Conservation (phyloP, 1,140 invertebrate species). For the Lycorma delicatula region DNA sequence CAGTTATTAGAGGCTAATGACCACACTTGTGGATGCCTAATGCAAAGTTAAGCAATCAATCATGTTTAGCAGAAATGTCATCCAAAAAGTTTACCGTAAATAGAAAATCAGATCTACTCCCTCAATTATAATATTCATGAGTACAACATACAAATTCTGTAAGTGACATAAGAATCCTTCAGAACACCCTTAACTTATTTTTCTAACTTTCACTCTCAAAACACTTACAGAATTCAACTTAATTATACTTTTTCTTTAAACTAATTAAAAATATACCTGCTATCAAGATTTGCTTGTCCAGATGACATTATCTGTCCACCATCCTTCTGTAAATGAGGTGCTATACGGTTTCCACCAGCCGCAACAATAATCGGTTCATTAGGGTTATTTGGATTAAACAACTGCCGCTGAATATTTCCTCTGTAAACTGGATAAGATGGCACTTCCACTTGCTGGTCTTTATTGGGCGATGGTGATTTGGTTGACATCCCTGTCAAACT, state of each 20-base stretch:
- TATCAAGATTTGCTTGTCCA: background rate
- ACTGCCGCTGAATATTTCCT: slow-evolving; percentile 39
- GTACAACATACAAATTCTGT: too few relatives aligned
- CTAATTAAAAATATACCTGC: slow-evolving; percentile 32
- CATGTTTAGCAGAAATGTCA: too few relatives aligned
- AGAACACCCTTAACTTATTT: too few relatives aligned
- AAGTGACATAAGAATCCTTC: too few relatives aligned
- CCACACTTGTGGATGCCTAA: too few relatives aligned
- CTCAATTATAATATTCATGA: too few relatives aligned
- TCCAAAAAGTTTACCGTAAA: too few relatives aligned
- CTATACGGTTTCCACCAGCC: background rate
- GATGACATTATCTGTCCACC: background rate
- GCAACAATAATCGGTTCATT: slow-evolving; percentile 55
- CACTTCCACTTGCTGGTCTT: slow-evolving; percentile 22
- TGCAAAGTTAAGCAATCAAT: too few relatives aligned
- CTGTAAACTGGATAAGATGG: slow-evolving; percentile 17
- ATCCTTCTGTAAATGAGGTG: slow-evolving; percentile 4
- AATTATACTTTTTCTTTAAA: background rate
- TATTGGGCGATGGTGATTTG: background rate
- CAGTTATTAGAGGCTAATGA: too few relatives aligned
- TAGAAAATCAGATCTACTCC: too few relatives aligned
- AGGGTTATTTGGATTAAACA: slow-evolving; percentile 62
- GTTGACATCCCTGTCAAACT: background rate
- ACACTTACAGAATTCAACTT: slow-evolving; percentile 31
- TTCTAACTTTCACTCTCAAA: slow-evolving; percentile 41